Evolutionary conservation across 2,797 vertebrate species (phyloP).

Genomic region (Nyctalus aviator): DNA sequence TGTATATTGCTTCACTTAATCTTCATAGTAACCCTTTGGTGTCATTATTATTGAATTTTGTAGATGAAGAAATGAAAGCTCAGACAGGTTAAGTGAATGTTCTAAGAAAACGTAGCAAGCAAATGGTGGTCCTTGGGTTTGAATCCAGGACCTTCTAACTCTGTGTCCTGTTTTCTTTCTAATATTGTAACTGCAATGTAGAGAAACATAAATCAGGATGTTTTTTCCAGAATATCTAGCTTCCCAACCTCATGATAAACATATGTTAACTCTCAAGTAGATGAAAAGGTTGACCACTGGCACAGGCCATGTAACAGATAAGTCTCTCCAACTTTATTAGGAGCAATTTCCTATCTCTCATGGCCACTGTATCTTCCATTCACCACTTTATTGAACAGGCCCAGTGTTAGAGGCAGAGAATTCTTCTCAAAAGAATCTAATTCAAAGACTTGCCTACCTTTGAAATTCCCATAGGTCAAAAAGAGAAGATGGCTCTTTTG

Average conservation of each 20-base stretch:
- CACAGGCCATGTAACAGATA: not conserved
- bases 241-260: not conserved
- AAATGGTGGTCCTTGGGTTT: not conserved
- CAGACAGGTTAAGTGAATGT: not conserved
- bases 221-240: not conserved
- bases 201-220: not conserved
- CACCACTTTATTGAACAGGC: not conserved
- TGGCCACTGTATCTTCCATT: not conserved
- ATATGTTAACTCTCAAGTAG: not conserved
- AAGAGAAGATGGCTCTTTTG: not conserved
- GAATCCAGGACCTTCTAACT: not conserved
- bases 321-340: not conserved
- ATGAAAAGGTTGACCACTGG: not conserved
- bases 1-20: not conserved
- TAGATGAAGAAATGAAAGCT: constrained; percentile 10
- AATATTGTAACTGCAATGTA: not conserved
- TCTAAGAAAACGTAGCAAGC: not conserved
- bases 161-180: not conserved
- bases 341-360: not conserved
- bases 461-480: not conserved
- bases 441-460: not conserved
- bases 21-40: not conserved
- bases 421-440: not conserved
- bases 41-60: not conserved
- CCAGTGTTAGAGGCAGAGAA: not conserved